phyloP scores from a whole-genome alignment of 2,113 vertebrate species.

The Prionailurus viverrinus region DNA sequence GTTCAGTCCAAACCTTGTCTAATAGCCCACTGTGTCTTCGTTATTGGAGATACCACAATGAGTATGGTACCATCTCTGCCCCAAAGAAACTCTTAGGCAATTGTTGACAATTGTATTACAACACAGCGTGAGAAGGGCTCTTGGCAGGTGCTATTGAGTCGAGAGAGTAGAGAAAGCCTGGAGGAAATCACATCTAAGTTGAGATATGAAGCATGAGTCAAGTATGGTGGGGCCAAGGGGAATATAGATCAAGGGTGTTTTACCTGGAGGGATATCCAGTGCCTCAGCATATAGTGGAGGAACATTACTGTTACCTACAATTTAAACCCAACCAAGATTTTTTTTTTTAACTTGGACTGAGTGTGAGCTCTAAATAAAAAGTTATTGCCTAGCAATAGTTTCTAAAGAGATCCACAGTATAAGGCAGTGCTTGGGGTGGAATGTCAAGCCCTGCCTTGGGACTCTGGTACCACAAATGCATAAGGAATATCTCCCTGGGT shows the following conservation, averaged over 20 bases:
- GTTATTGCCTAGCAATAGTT: neutral
- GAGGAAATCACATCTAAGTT: neutral
- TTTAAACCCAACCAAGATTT: neutral
- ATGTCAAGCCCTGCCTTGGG: neutral
- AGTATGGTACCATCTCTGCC: neutral
- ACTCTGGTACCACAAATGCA: neutral
- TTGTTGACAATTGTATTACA: neutral
- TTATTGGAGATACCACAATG: neutral
- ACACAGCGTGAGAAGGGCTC: neutral
- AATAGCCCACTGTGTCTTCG: neutral
- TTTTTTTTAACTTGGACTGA: neutral
- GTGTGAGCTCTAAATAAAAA: neutral
- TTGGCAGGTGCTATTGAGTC: neutral
- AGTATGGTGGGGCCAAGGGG: neutral
- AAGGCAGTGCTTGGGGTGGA: neutral
- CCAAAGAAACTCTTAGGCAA: neutral
- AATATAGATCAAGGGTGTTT: neutral
- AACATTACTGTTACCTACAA: neutral
- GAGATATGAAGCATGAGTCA: neutral
- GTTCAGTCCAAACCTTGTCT: neutral
- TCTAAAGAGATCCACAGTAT: neutral
- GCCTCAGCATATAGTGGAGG: neutral
- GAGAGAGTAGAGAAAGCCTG: neutral
- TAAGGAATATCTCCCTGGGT: neutral
- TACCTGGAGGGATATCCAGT: neutral